These are phyloP conservation scores for Hippocampus abdominalis DNA, from an alignment of 2,113 vertebrate species.

Conservation along the genomic window DNA sequence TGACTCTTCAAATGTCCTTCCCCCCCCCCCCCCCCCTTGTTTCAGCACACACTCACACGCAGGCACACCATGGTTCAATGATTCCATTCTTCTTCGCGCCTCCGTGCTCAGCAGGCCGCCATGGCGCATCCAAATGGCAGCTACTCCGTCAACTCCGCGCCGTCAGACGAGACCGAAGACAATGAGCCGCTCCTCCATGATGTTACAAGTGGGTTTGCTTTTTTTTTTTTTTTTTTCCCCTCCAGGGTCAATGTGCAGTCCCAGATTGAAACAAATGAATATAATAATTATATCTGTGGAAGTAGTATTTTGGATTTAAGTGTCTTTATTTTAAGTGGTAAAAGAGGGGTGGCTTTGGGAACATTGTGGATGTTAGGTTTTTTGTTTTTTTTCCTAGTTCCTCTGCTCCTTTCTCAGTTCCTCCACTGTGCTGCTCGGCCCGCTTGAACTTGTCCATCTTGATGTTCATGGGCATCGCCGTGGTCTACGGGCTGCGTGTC, in stretches of 20 bases:
- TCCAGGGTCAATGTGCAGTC: too few relatives aligned
- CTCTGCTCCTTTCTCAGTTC: conserved; percentile 31
- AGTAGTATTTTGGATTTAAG: too few relatives aligned
- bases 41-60: not conserved
- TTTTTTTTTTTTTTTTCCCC: too few relatives aligned
- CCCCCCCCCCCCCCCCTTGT: too few relatives aligned
- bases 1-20: not conserved
- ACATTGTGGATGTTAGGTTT: too few relatives aligned
- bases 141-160: conserved; percentile 51
- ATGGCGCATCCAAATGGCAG: conserved; percentile 52
- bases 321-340: too few relatives aligned
- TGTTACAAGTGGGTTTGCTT: conserved; percentile 22
- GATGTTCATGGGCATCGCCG: conserved; percentile 79
- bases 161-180: conserved; percentile 44
- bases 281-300: too few relatives aligned
- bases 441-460: conserved; percentile 76
- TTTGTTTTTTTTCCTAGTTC: too few relatives aligned
- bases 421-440: conserved; percentile 74
- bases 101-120: not conserved
- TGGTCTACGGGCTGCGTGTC: conserved; percentile 80
- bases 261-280: too few relatives aligned
- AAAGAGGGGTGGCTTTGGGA: not conserved
- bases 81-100: conserved; percentile 3
- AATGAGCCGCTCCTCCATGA: conserved; percentile 48
- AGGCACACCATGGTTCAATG: conserved; percentile 31